phyloP scores from a whole-genome alignment of 2,797 vertebrate species.

The Taeniopygia guttata region DNA sequence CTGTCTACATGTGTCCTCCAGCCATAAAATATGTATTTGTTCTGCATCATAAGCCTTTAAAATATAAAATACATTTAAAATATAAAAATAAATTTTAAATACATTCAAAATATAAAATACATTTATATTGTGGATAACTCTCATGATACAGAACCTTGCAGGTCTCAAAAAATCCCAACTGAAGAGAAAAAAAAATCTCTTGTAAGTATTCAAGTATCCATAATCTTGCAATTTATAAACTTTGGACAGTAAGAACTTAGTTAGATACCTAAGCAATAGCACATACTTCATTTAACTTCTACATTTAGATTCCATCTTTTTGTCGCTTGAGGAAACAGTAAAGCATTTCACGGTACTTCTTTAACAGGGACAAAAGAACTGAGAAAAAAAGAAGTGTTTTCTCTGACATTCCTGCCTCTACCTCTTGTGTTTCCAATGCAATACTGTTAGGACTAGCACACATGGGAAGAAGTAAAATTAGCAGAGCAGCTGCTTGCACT shows the following conservation, averaged over 20 bases:
- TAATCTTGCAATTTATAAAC: not conserved
- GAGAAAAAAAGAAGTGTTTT: not conserved
- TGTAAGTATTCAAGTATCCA: not conserved
- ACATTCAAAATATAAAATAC: not conserved
- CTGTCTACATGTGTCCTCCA: not conserved
- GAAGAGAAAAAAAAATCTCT: not conserved
- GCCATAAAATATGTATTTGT: not conserved
- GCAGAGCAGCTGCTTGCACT: conserved; percentile 20
- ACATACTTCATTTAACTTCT: not conserved
- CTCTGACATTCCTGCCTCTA: not conserved
- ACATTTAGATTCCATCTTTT: not conserved
- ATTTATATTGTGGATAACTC: not conserved
- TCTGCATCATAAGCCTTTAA: not conserved
- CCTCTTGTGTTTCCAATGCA: not conserved
- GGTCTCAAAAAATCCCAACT: not conserved
- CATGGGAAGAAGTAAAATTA: conserved; percentile 14
- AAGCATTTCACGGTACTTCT: not conserved
- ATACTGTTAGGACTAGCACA: not conserved
- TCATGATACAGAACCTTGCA: not conserved
- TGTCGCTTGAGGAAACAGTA: not conserved
- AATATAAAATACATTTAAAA: not conserved
- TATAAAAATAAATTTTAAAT: not conserved
- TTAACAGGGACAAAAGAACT: not conserved
- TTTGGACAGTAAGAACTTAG: not conserved
- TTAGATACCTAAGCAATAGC: not conserved